These are phyloP conservation scores for Cetonia aurata DNA, from an alignment of 2,888 invertebrate genomes.

Conservation along the genomic window DNA sequence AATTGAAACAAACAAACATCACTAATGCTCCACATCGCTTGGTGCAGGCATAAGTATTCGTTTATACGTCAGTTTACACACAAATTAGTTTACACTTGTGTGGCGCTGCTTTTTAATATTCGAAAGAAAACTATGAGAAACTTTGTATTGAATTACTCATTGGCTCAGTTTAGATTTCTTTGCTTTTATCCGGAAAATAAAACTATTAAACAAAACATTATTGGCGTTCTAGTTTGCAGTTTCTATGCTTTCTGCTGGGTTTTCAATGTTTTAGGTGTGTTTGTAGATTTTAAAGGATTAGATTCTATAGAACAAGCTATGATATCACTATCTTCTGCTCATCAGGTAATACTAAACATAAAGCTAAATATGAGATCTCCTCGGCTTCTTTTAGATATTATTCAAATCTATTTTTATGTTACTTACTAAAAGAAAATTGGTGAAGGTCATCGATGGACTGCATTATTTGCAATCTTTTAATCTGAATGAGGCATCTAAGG, in stretches of 20 bases:
- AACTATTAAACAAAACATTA: slow-evolving; percentile 1
- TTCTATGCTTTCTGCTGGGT: slow-evolving; percentile 16
- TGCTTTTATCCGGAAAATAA: slow-evolving; percentile 13
- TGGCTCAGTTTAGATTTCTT: slow-evolving; percentile 6
- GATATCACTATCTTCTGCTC: slow-evolving; percentile 28
- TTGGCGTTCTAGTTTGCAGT: slow-evolving; percentile 19
- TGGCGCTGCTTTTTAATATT: too few relatives aligned
- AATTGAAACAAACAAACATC: too few relatives aligned
- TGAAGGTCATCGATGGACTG: slow-evolving; percentile 12
- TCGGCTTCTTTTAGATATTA: slow-evolving; percentile 8
- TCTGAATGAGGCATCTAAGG: background rate
- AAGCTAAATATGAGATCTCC: too few relatives aligned
- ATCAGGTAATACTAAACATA: slow-evolving; percentile 17
- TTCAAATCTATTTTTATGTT: slow-evolving; percentile 31
- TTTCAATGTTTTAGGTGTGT: slow-evolving; percentile 3
- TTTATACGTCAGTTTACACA: too few relatives aligned
- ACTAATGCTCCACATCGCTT: too few relatives aligned
- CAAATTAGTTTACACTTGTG: too few relatives aligned
- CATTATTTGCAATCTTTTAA: background rate
- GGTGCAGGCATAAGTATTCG: too few relatives aligned
- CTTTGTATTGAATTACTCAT: slow-evolving; percentile 21
- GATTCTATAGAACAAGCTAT: slow-evolving; percentile 36
- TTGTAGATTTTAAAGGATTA: slow-evolving; percentile 27
- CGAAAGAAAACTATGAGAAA: too few relatives aligned
- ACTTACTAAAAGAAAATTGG: slow-evolving; percentile 15